Conservation (phyloP, 1,140 invertebrate species). For the Meloidogyne hapla region DNA sequence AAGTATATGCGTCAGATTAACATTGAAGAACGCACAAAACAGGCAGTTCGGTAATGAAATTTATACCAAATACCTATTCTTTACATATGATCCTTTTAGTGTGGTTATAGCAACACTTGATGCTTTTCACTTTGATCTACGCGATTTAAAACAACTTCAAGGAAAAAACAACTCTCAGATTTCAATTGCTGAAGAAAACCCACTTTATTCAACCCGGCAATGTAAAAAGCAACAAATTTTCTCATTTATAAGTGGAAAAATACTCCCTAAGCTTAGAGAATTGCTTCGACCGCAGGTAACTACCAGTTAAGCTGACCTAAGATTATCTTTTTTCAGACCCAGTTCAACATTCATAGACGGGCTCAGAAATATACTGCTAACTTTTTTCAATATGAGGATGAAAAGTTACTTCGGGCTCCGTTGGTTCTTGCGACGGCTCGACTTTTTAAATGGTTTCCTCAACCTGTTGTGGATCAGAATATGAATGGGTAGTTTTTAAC, state of each 20-base stretch:
- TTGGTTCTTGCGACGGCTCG: constrained; percentile 88
- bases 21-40: constrained; percentile 71
- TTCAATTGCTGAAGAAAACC: constrained; percentile 53
- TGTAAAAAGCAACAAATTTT: constrained; percentile 34
- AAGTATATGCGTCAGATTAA: constrained; percentile 70
- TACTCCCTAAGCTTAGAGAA: constrained; percentile 53
- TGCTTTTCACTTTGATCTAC: constrained; percentile 86
- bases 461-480: constrained; percentile 73
- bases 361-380: constrained; percentile 13
- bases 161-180: constrained; percentile 10
- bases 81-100: constrained; percentile 65
- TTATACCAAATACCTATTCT: constrained; percentile 57
- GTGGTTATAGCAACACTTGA: constrained; percentile 81
- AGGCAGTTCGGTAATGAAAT: constrained; percentile 71
- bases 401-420: constrained; percentile 84
- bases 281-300: constrained; percentile 51
- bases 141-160: constrained; percentile 24
- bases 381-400: constrained; percentile 70
- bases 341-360: constrained; percentile 21
- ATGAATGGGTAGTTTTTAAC: constrained; percentile 68
- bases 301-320: not conserved
- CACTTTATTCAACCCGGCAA: constrained; percentile 6
- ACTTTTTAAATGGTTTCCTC: constrained; percentile 81
- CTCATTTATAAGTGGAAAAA: constrained; percentile 24
- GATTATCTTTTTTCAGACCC: not conserved